Conservation (phyloP, 1,140 invertebrate species). For the Galleria mellonella region DNA sequence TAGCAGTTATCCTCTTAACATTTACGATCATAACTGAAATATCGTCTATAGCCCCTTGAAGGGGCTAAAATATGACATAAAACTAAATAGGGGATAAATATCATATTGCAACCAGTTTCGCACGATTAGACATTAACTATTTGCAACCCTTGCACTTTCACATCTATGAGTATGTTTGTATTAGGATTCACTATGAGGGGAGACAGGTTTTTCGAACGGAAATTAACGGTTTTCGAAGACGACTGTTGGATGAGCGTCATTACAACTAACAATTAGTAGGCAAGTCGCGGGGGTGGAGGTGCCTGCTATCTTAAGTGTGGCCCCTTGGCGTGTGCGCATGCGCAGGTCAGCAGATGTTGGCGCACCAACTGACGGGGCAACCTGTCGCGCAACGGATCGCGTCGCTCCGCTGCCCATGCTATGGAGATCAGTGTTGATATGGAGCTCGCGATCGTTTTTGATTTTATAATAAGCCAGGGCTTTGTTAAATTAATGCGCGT, state of each 20-base stretch:
- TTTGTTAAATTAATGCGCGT: not conserved
- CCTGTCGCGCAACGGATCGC: slow-evolving; percentile 67
- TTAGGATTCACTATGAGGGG: slow-evolving; percentile 36
- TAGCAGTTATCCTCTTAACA: too few relatives aligned
- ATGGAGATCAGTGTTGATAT: slow-evolving; percentile 45
- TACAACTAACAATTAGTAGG: slow-evolving; percentile 48
- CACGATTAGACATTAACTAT: slow-evolving; percentile 53
- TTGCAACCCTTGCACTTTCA: slow-evolving; percentile 64
- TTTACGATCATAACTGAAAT: not conserved
- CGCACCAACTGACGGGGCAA: slow-evolving; percentile 57
- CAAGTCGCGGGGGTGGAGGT: slow-evolving; percentile 56
- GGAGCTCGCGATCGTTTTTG: slow-evolving; percentile 27
- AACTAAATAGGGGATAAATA: slow-evolving; percentile 15
- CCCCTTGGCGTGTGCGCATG: slow-evolving; percentile 27
- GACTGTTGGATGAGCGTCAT: slow-evolving; percentile 49
- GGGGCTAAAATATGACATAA: slow-evolving; percentile 25
- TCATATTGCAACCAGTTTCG: slow-evolving; percentile 42
- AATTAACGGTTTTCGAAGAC: slow-evolving; percentile 61
- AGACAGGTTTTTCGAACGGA: slow-evolving; percentile 60
- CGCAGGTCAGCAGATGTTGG: slow-evolving; percentile 44
- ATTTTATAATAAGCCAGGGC: slow-evolving; percentile 28
- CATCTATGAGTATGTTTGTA: slow-evolving; percentile 35
- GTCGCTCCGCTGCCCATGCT: slow-evolving; percentile 47
- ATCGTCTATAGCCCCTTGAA: not conserved
- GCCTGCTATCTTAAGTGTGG: slow-evolving; percentile 25